Conservation (phyloP, 2,797 vertebrate genomes). For the Hephaestus fuliginosus region DNA sequence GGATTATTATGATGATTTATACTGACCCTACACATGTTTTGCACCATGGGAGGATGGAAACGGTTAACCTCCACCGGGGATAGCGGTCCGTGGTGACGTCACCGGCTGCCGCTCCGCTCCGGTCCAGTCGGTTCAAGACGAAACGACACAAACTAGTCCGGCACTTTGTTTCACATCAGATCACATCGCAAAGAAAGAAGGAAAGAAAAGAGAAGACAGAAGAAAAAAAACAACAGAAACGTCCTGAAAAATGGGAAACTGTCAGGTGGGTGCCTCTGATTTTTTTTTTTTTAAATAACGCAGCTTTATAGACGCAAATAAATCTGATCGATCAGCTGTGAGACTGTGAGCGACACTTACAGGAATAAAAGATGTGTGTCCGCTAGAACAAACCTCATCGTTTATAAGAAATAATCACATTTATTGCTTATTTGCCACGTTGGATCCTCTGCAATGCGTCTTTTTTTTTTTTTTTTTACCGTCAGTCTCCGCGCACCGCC, state of each 20-base stretch:
- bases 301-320: neutral
- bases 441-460: neutral
- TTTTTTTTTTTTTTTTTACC: too few relatives aligned
- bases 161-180: too few relatives aligned
- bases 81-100: constrained; percentile 75
- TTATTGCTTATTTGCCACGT: neutral
- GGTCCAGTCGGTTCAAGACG: constrained; percentile 7
- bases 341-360: neutral
- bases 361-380: rapidly evolving
- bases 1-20: too few relatives aligned
- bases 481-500: rapidly evolving
- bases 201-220: too few relatives aligned
- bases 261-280: constrained; percentile 72
- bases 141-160: neutral
- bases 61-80: constrained; percentile 31
- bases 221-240: neutral
- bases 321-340: neutral
- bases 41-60: constrained; percentile 34
- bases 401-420: rapidly evolving
- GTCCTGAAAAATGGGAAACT: constrained; percentile 82
- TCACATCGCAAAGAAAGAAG: too few relatives aligned
- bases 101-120: constrained; percentile 40
- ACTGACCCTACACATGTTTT: too few relatives aligned
- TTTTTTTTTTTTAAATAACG: too few relatives aligned
- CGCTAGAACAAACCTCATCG: rapidly evolving